Base-by-base conservation (phyloP, 2,888 invertebrate genomes). In the Conus canariensis region DNA sequence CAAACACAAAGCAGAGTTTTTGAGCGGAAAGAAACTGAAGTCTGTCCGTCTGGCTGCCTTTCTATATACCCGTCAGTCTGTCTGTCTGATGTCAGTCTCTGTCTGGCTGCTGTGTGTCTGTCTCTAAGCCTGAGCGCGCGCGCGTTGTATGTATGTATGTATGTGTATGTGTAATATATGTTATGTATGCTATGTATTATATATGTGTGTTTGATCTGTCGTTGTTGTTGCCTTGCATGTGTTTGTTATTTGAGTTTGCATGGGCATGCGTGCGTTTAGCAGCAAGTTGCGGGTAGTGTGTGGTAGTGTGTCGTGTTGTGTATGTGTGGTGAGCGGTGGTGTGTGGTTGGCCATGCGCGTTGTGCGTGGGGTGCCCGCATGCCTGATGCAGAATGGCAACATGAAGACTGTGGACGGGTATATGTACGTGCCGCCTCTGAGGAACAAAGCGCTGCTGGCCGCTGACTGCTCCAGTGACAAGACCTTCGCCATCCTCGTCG, bases 401-500 rank as follows among this genome's bases (percentile, higher is more conserved):
- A 56, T 92, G 83, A 88, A 85, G 45, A 91, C 92, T 0, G 88
- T 89, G 67, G 92, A 92, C 82, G 86, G 87, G 14, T 88, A 70
- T 56, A 12, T 58, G 30, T 90, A 87, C 89, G 30, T 92, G 19
- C 91, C 90, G 22, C 16, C 0, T 0, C 25, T 22, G 5, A 16
- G 1, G 19, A 19, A 58, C 22, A 16, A 25, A 7, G 77, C 58
- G 0, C 90, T 92, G 19, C 80, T 92, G 89, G 91, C 91, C 64
- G 91, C 90, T 88, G 92, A 92, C 89, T 92, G 92, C 87, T 91
- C 91, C 19, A 88, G 88, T 5, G 67, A 70, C 9, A 90, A 90
- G 70, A 70, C 87, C 25, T 92, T 92, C 60, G 91, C 90, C 7
- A 74, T 92, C 74, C 85, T 88, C 70, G 64, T 77, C 86, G 88